Conservation (phyloP, 2,797 vertebrate genomes). For the Parambassis ranga region DNA sequence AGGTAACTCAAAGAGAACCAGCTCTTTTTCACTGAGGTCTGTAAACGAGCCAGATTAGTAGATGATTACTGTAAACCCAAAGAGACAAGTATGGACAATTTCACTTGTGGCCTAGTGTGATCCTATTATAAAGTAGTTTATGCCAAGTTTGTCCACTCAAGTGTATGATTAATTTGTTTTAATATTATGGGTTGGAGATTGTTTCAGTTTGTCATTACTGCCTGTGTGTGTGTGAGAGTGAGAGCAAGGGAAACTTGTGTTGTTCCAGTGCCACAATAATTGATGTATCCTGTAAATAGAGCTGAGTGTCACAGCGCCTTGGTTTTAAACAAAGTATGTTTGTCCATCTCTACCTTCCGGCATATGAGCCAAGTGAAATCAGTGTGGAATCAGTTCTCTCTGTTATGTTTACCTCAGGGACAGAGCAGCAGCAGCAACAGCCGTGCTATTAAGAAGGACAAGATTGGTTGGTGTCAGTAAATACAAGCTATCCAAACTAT, state of each 20-base stretch:
- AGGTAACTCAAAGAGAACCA: slow-evolving; percentile 53
- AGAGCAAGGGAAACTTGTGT: neutral
- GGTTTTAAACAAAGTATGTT: slow-evolving; percentile 13
- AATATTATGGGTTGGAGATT: slow-evolving; percentile 17
- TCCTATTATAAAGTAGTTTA: slow-evolving; percentile 23
- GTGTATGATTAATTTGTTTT: slow-evolving; percentile 16
- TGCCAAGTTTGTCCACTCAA: slow-evolving; percentile 18
- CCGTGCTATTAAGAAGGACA: slow-evolving; percentile 21
- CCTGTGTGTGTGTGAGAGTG: neutral
- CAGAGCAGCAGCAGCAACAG: slow-evolving; percentile 26
- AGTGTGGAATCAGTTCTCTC: slow-evolving; percentile 48
- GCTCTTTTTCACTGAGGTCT: slow-evolving; percentile 23
- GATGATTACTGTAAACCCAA: slow-evolving; percentile 59
- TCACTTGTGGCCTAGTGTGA: slow-evolving; percentile 38
- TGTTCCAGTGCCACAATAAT: neutral
- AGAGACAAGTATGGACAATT: slow-evolving; percentile 44
- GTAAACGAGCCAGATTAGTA: slow-evolving; percentile 56
- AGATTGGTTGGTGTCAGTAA: slow-evolving; percentile 29
- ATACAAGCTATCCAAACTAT: slow-evolving; percentile 5
- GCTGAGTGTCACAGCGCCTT: slow-evolving; percentile 1
- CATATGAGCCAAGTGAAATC: slow-evolving; percentile 37
- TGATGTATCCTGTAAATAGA: neutral
- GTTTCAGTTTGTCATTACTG: slow-evolving; percentile 4
- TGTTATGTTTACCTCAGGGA: slow-evolving; percentile 58
- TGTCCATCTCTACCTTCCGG: slow-evolving; percentile 24